Percentiles rank a stretch among this genome's conserved stretches.
Conservation (phyloP, 2,113 vertebrate genomes). For the Indicator indicator region DNA sequence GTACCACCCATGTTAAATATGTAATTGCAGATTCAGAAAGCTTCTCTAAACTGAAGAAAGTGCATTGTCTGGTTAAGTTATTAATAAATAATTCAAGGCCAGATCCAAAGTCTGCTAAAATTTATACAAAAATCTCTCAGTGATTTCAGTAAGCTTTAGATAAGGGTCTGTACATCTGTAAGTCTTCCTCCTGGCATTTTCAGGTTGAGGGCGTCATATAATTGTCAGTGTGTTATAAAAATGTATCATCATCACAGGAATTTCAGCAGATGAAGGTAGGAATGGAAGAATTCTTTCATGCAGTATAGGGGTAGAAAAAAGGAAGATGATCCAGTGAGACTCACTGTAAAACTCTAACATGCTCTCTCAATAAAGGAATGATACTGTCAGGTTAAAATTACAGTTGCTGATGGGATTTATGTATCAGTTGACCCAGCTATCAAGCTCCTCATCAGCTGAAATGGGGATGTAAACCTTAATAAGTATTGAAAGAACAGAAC, state of each 20-base stretch:
- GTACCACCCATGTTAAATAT: neutral
- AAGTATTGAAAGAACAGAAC: conserved; percentile 55
- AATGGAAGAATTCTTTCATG: neutral
- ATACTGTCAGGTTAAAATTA: neutral
- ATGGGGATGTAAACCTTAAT: conserved; percentile 33
- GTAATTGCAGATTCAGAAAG: neutral
- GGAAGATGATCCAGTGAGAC: neutral
- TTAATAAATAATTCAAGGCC: conserved; percentile 15
- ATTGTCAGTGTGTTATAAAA: neutral
- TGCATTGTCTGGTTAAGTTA: neutral
- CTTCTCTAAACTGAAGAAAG: neutral
- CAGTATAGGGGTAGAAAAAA: neutral
- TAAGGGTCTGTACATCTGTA: neutral
- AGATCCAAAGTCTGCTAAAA: neutral
- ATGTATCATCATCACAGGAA: neutral
- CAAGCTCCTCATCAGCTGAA: conserved; percentile 4
- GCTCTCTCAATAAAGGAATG: neutral
- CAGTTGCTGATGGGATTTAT: conserved; percentile 44
- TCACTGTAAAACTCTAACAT: neutral
- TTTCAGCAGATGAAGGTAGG: neutral
- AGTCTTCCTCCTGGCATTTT: neutral
- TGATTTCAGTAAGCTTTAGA: neutral
- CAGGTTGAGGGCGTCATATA: neutral
- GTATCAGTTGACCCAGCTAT: conserved; percentile 32
- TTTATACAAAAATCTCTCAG: neutral